Evolutionary conservation across 2,797 vertebrate genomes (phyloP), one percentile per base, ranked within the genome.

Genomic region (Periparus ater): DNA sequence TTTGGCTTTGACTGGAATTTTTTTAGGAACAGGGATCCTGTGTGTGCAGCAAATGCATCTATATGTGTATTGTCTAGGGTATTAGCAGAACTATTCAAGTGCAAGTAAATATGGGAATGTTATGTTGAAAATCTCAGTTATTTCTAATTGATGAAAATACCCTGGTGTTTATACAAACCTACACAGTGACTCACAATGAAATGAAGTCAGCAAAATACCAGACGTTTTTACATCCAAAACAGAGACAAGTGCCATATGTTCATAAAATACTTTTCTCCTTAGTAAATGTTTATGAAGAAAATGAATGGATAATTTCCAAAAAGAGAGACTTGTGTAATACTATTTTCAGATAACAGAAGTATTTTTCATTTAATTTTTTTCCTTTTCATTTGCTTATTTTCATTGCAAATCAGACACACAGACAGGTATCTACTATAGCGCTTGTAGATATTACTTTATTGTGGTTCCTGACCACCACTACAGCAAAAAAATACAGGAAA

Each of bases 131-230:
- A 96, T 97, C 95, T 97, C 96, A 97, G 97, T 96, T 97, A 98
- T 98, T 98, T 96, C 96, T 98, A 97, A 97, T 97, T 97, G 97
- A 98, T 98, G 97, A 97, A 98, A 98, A 98, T 97, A 97, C 74
- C 95, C 96, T 62, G 91, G 96, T 98, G 98, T 98, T 98, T 98
- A 98, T 94, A 97, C 97, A 97, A 97, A 97, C 94, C 77, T 97
- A 95, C 96, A 97, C 91, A 93, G 92, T 98, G 98, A 98, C 97
- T 98, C 98, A 98, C 97, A 98, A 97, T 93, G 96, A 97, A 97
- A 97, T 98, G 97, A 98, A 98, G 97, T 98, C 97, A 98, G 97
- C 45, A 94, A 97, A 98, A 97, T 98, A 97, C 98, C 98, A 98
- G 97, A 97, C 97, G 96, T 97, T 98, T 98, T 98, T 97, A 97